Evolutionary conservation across 2,113 vertebrate genomes (phyloP).

Genomic region (Engystomops pustulosus): DNA sequence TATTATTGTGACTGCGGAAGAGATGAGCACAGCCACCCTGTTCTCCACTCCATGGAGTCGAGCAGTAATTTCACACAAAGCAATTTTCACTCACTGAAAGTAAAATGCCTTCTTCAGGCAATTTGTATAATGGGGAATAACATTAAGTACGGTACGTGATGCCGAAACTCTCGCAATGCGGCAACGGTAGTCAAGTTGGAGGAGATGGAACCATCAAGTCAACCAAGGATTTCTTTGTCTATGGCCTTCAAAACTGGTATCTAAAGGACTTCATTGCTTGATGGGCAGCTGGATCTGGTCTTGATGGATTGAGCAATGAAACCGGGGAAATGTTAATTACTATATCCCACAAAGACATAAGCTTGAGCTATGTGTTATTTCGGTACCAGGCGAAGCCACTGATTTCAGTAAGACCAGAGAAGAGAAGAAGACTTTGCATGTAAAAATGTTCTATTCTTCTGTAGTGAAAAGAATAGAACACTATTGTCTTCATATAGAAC

Average conservation of each 20-base stretch:
- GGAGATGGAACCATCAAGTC: slow-evolving; percentile 18
- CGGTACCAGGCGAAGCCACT: no score
- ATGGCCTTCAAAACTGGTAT: not conserved
- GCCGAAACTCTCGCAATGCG: slow-evolving; percentile 26
- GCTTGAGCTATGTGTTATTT: no score
- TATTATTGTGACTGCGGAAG: slow-evolving; percentile 38
- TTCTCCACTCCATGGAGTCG: slow-evolving; percentile 31
- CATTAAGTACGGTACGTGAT: slow-evolving; percentile 37
- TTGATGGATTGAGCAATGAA: not conserved
- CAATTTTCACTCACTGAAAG: slow-evolving; percentile 44
- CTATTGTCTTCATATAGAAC: no score
- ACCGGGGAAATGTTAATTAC: not conserved
- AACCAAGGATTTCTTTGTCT: slow-evolving; percentile 38
- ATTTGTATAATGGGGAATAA: slow-evolving; percentile 40
- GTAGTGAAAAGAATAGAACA: no score
- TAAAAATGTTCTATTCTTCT: no score
- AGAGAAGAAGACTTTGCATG: no score
- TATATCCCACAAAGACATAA: no score
- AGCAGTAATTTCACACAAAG: slow-evolving; percentile 46
- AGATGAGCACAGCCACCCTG: slow-evolving; percentile 24
- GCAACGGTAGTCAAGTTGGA: slow-evolving; percentile 26
- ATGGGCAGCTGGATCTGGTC: not conserved
- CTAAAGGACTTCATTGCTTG: slow-evolving; percentile 8
- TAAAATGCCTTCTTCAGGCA: slow-evolving; percentile 39
- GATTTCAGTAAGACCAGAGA: no score